These are phyloP conservation scores for Rhegmatorhina hoffmannsi DNA, from an alignment of 2,113 vertebrate species.

Conservation along the genomic window DNA sequence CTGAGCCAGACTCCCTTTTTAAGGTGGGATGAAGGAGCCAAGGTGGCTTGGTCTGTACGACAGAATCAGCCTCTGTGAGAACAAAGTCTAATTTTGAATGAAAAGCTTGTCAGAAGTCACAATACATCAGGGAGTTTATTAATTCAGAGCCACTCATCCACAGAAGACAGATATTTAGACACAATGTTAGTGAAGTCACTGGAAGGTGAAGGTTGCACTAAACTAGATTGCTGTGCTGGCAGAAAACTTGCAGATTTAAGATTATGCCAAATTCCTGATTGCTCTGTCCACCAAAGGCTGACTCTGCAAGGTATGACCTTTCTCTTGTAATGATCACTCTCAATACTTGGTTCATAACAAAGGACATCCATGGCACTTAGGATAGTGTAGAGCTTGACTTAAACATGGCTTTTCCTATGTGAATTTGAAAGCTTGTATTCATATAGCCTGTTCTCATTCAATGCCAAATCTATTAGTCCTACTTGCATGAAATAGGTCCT, in stretches of 20 bases:
- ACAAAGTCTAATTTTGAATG: not conserved
- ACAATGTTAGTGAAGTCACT: not conserved
- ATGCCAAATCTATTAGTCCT: not conserved
- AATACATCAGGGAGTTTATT: not conserved
- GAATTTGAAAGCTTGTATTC: not conserved
- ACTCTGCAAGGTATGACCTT: not conserved
- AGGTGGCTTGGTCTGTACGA: not conserved
- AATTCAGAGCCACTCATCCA: not conserved
- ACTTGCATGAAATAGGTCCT: not conserved
- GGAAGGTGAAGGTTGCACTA: not conserved
- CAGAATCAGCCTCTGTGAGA: not conserved
- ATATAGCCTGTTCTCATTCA: not conserved
- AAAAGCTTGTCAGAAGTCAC: not conserved
- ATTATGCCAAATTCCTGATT: not conserved
- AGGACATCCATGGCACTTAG: not conserved
- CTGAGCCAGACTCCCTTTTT: not conserved
- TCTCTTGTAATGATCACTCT: not conserved
- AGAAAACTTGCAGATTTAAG: not conserved
- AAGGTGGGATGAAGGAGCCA: not conserved
- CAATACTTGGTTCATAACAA: not conserved
- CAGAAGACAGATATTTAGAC: not conserved
- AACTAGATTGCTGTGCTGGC: not conserved
- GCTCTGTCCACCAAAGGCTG: not conserved
- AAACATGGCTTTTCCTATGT: not conserved
- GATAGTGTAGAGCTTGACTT: not conserved